Evolutionary conservation across 2,888 invertebrate species (phyloP).

Genomic region (Yponomeuta cagnagella): DNA sequence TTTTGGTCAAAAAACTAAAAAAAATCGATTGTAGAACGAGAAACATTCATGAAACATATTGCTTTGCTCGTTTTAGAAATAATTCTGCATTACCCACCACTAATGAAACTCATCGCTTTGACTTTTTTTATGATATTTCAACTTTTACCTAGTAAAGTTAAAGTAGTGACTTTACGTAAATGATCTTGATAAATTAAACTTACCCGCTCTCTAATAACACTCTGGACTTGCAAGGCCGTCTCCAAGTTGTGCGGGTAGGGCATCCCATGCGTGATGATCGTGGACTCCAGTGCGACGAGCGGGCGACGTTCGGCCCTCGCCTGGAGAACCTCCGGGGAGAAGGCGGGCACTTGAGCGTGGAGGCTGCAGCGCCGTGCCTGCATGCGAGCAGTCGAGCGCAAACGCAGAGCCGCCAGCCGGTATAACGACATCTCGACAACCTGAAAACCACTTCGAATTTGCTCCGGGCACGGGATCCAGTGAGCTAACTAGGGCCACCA

Average conservation of each 20-base stretch:
- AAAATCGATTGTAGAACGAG: too few relatives aligned
- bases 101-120: too few relatives aligned
- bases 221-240: slow-evolving; percentile 89
- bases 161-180: too few relatives aligned
- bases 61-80: too few relatives aligned
- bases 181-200: slow-evolving; percentile 25
- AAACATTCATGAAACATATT: too few relatives aligned
- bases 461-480: not conserved
- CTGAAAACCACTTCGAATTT: not conserved
- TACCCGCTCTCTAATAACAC: slow-evolving; percentile 82
- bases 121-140: too few relatives aligned
- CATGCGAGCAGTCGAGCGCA: not conserved
- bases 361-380: not conserved
- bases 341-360: slow-evolving; percentile 33
- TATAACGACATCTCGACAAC: not conserved
- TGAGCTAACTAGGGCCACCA: too few relatives aligned
- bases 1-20: too few relatives aligned
- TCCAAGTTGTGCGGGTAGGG: slow-evolving; percentile 93
- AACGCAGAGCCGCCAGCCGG: not conserved
- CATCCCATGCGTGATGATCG: slow-evolving; percentile 99
- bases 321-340: slow-evolving; percentile 78
- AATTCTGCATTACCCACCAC: too few relatives aligned
- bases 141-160: too few relatives aligned
- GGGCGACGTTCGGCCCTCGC: slow-evolving; percentile 80
- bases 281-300: slow-evolving; percentile 96